Evolutionary conservation across 2,797 vertebrate genomes (phyloP).

Genomic region (Poecilia picta): DNA sequence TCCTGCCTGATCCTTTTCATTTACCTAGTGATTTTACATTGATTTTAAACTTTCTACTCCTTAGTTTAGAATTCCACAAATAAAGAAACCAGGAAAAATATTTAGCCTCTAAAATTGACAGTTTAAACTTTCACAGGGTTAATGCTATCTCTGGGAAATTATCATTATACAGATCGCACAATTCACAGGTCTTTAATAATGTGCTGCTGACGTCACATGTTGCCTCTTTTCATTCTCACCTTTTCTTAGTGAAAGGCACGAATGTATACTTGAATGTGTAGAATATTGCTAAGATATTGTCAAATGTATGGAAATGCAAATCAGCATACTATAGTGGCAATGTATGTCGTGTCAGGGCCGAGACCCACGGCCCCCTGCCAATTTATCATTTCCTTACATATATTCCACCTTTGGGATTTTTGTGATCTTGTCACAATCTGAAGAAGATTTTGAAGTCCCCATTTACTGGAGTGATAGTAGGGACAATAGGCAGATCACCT

Average conservation of each 20-base stretch:
- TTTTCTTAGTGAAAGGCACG: not conserved
- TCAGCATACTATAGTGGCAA: not conserved
- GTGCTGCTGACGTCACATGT: not conserved
- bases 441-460: not conserved
- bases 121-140: not conserved
- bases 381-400: not conserved
- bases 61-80: not conserved
- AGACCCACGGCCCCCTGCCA: not conserved
- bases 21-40: not conserved
- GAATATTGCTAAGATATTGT: not conserved
- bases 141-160: not conserved
- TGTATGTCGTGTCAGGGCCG: not conserved
- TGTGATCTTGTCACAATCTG: not conserved
- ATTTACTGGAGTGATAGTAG: not conserved
- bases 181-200: not conserved
- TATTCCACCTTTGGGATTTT: not conserved
- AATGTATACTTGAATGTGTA: not conserved
- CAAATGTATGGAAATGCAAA: not conserved
- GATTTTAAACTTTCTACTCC: not conserved
- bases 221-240: not conserved
- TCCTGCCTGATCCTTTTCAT: not conserved
- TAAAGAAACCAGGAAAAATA: not conserved
- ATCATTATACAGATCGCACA: not conserved
- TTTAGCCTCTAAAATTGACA: not conserved
- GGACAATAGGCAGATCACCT: not conserved